phyloP scores from a whole-genome alignment of 2,888 invertebrate species.

The Ferdinandea cuprea region DNA sequence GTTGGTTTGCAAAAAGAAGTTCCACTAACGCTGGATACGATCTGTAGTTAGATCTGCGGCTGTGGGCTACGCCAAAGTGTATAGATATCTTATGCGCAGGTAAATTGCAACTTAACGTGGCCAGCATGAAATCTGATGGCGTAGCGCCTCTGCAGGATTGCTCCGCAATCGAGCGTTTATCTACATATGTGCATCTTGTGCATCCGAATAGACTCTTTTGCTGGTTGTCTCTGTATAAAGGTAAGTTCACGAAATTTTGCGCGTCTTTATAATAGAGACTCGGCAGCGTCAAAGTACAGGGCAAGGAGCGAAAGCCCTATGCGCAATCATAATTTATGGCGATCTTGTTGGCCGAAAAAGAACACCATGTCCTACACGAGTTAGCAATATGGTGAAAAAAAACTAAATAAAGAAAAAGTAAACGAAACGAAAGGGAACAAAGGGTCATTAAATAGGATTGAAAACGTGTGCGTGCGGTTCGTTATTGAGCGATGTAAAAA shows the following conservation, averaged over 20 bases:
- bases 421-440: slow-evolving; percentile 32
- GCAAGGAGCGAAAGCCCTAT: slow-evolving; percentile 44
- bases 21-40: slow-evolving; percentile 3
- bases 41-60: slow-evolving; percentile 8
- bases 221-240: background rate
- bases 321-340: slow-evolving; percentile 66
- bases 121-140: slow-evolving; percentile 61
- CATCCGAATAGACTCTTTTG: background rate
- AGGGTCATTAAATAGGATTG: slow-evolving; percentile 42
- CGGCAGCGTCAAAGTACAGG: slow-evolving; percentile 60
- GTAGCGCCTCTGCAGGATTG: slow-evolving; percentile 1
- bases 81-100: slow-evolving; percentile 56
- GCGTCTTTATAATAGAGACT: slow-evolving; percentile 49
- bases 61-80: slow-evolving; percentile 12
- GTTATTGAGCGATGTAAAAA: slow-evolving; percentile 32
- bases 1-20: slow-evolving; percentile 11
- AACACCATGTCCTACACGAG: slow-evolving; percentile 49
- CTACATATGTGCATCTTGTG: slow-evolving; percentile 39
- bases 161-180: slow-evolving; percentile 45
- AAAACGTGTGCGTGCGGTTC: slow-evolving; percentile 45
- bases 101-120: slow-evolving; percentile 58
- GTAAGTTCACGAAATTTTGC: no score
- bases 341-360: slow-evolving; percentile 34
- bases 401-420: background rate
- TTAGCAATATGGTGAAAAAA: slow-evolving; percentile 23